Evolutionary conservation across 2,888 invertebrate genomes (phyloP), one percentile per base, ranked within the genome.

Genomic region (Graphium colonna): DNA sequence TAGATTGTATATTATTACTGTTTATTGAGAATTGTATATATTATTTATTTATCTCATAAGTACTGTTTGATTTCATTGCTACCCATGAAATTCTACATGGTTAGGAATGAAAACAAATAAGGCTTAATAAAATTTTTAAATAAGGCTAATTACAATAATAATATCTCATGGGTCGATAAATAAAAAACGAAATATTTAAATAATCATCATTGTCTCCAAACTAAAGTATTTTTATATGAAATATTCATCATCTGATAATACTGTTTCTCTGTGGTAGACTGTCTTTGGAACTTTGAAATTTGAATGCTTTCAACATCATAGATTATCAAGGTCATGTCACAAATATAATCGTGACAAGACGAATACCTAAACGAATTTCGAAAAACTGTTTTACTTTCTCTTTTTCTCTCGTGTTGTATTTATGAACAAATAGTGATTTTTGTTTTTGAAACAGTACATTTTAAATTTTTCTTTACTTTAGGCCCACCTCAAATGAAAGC

Each of bases 251-350:
- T n/a, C n/a, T n/a, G n/a, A n/a, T n/a, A n/a, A n/a, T n/a, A n/a
- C n/a, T n/a, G n/a, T n/a, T n/a, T n/a, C 28, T 28, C 15, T 48
- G 15, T 40, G 10, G n/a, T n/a, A n/a, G 26, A 15, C 16, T 10
- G 31, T 21, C n/a, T n/a, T n/a, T n/a, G n/a, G n/a, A n/a, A n/a
- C 40, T 51, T 47, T 4, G 8, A 33, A 15, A 5, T 40, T 13
- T 41, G 39, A 39, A 49, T 33, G 17, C 46, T 31, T 17, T 31
- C 17, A 46, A 17, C 15, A n/a, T 4, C 47, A 52, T 47, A 46
- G 41, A 51, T 33, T 48, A 59, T 64, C 80, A 82, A 82, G 82
- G 82, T 79, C 81, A 78, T 78, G 77, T 73, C 60, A 63, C 57
- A 60, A 63, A 56, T 69, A 69, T 65, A 70, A 68, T 55, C 60